A percentile compares a stretch with the other conserved stretches of the same genome.
phyloP scores from a whole-genome alignment of 2,888 invertebrate species.

The Scelioninae gen. 1 region DNA sequence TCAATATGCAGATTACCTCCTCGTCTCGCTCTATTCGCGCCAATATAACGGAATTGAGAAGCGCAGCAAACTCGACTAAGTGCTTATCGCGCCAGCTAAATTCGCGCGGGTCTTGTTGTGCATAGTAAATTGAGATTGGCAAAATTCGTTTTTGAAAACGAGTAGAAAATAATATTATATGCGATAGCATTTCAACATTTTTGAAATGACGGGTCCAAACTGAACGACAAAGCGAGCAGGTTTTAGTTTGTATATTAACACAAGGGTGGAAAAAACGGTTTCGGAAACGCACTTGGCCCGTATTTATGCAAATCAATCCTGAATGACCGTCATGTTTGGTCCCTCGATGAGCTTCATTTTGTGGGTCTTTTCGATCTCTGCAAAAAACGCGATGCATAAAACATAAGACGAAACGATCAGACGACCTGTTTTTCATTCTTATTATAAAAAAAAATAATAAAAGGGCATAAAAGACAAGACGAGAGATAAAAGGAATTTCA shows the following conservation, averaged over 20 bases:
- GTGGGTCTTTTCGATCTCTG: background rate
- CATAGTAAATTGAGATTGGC: constrained; percentile 62
- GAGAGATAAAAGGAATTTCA: background rate
- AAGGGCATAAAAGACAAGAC: background rate
- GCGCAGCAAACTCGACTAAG: constrained; percentile 72
- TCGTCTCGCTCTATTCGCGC: constrained; percentile 76
- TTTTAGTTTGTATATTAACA: no score
- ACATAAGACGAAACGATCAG: constrained; percentile 7
- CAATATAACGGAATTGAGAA: constrained; percentile 79
- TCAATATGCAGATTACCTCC: constrained; percentile 80
- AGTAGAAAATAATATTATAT: constrained; percentile 51
- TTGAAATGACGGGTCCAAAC: no score
- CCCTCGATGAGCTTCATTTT: constrained; percentile 6
- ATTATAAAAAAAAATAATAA: background rate
- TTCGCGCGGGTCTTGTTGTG: constrained; percentile 65
- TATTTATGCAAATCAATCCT: constrained; percentile 26
- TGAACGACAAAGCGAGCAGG: no score
- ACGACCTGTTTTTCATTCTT: background rate
- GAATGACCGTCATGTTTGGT: no score
- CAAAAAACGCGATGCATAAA: constrained; percentile 8
- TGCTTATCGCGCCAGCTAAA: constrained; percentile 71
- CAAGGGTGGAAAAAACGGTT: background rate
- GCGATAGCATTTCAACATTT: no score
- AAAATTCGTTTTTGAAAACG: constrained; percentile 55
- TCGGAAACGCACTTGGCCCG: constrained; percentile 3